Percentiles rank a stretch among this genome's conserved stretches.
These are phyloP conservation scores for Thalpophila matura DNA, from an alignment of 2,888 invertebrate genomes.

Conservation along the genomic window DNA sequence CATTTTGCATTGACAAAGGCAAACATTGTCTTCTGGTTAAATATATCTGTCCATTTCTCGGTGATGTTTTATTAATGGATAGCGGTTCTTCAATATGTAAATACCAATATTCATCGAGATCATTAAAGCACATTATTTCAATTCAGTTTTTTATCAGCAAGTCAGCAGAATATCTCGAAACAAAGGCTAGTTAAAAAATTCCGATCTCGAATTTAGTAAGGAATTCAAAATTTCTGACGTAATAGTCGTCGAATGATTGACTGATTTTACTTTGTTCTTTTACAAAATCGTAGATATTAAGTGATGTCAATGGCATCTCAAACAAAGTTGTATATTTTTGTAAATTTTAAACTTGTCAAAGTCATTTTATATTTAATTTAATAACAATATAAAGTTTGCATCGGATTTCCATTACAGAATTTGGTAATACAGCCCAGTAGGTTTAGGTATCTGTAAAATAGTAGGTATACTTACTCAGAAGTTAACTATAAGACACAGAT, in stretches of 20 bases:
- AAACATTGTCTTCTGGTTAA: background rate
- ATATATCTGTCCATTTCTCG: no score
- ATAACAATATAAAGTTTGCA: no score
- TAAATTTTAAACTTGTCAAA: no score
- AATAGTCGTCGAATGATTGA: conserved; percentile 8
- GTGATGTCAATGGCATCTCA: background rate
- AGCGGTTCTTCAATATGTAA: no score
- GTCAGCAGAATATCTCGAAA: background rate
- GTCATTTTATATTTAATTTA: no score
- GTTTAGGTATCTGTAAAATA: no score
- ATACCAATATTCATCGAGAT: no score
- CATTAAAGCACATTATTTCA: no score
- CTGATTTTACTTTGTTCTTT: background rate
- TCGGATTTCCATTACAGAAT: background rate
- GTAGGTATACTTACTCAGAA: no score
- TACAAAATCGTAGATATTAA: background rate
- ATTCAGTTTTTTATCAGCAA: background rate
- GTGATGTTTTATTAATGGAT: background rate
- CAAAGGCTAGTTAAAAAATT: conserved; percentile 6
- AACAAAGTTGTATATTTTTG: background rate
- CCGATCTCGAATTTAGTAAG: background rate
- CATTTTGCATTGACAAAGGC: background rate
- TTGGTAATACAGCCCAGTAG: no score
- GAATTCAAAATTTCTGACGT: background rate
- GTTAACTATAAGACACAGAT: no score